These are phyloP conservation scores for Andrena trimmerana DNA, from an alignment of 2,888 invertebrate species.

Conservation along the genomic window DNA sequence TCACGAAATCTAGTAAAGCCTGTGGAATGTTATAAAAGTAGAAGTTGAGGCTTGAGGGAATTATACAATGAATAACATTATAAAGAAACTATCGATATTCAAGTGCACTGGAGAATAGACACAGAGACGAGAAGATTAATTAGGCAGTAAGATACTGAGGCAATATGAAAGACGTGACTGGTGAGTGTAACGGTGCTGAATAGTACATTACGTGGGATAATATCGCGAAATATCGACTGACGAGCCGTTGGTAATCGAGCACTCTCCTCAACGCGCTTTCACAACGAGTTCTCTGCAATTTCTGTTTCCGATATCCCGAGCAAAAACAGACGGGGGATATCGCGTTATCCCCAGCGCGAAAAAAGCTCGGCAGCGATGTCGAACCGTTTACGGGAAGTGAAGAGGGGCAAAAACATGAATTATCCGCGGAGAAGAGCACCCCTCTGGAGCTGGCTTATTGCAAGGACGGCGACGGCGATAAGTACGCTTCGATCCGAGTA, in stretches of 20 bases:
- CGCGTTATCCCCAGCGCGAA: constrained; percentile 7
- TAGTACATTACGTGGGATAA: not conserved
- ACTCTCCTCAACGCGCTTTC: constrained; percentile 17
- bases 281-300: constrained; percentile 29
- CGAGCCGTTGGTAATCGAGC: constrained; percentile 38
- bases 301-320: constrained; percentile 17
- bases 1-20: too few species aligned
- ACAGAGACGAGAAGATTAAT: too few species aligned
- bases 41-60: too few species aligned
- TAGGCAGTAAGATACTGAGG: too few species aligned
- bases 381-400: constrained; percentile 33
- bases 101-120: too few species aligned
- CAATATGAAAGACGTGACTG: not conserved
- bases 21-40: too few species aligned
- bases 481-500: constrained; percentile 1
- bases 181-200: not conserved
- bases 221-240: not conserved
- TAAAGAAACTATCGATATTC: too few species aligned
- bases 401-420: constrained; percentile 25
- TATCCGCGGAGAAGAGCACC: constrained; percentile 4
- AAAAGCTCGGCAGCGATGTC: constrained; percentile 8
- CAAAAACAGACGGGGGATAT: constrained; percentile 22
- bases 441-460: constrained; percentile 13
- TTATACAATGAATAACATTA: too few species aligned
- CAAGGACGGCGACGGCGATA: not conserved